phyloP scores from a whole-genome alignment of 2,113 vertebrate genomes.

The Gymnarchus niloticus region DNA sequence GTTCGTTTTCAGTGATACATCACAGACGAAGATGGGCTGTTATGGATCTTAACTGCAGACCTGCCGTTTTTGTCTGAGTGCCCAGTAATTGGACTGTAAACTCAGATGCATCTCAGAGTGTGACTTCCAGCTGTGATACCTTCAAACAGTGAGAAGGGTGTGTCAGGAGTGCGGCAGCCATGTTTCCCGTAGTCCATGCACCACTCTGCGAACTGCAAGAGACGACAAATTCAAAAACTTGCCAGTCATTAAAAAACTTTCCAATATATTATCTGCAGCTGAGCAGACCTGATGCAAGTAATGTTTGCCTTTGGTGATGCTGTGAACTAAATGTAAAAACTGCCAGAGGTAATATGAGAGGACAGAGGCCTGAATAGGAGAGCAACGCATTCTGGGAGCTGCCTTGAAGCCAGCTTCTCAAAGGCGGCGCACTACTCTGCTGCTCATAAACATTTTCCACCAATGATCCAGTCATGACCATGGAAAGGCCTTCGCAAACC shows the following conservation, averaged over 20 bases:
- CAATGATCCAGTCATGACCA: too few species aligned
- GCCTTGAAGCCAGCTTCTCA: too few species aligned
- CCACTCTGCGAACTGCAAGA: constrained; percentile 90
- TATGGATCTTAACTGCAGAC: too few species aligned
- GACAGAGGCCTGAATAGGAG: neutral
- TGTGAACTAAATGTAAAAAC: too few species aligned
- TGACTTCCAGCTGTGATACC: constrained; percentile 62
- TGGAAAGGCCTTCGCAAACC: too few species aligned
- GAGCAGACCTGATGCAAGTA: too few species aligned
- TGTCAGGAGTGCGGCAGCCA: constrained; percentile 88
- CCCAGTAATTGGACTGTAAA: neutral
- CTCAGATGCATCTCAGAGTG: neutral
- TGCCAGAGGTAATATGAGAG: too few species aligned
- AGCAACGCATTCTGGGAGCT: neutral
- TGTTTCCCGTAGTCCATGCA: constrained; percentile 92
- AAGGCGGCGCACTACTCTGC: too few species aligned
- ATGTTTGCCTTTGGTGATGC: neutral
- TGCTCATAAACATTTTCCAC: too few species aligned
- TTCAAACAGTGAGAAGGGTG: constrained; percentile 95
- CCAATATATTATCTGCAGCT: neutral
- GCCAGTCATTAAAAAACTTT: too few species aligned
- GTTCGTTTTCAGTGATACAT: neutral
- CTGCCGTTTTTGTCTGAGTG: too few species aligned
- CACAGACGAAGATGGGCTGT: neutral
- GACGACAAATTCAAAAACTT: neutral